Base-by-base conservation (phyloP, 2,797 vertebrate species). In the Peromyscus eremicus region DNA sequence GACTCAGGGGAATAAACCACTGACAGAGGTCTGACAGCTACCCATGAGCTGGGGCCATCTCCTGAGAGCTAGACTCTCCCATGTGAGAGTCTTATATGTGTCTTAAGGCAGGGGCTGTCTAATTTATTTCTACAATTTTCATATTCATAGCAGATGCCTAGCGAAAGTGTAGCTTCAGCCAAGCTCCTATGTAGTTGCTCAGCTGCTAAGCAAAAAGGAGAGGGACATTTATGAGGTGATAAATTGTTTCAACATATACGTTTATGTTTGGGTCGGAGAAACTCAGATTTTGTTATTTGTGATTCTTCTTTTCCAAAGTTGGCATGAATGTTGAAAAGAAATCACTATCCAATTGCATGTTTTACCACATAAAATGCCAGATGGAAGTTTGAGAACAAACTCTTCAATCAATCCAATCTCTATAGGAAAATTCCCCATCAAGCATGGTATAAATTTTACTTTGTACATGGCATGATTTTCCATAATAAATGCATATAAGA, bases 311-410 rank as follows among this genome's bases (percentile, higher is more conserved):
- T 96, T 70, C 49, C n/a, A 96, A 95, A 89, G 34, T 52, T 85
- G 37, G 68, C 25, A 94, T 90, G 55, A 94, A n/a, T 52, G 49
- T 40, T 93, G 93, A 92, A 89, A 97, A 94, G 91, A 96, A 97
- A 80, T 89, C 57, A 75, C 94, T 76, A 79, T 46, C 86, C 82
- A 79, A 60, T 89, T 92, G 89, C 34, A 76, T 75, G 94, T 95
- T 96, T 96, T 70, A 80, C 52, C 40, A 90, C 6, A 10, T 86
- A 90, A 82, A 93, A 75, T 94, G 60, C 62, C 76, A 90, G 37
- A 64, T 27, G 23, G 13, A 82, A 77, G 89, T 88, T 89, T 52
- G 73, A 92, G 60, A 92, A 94, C 34, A 83, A 92, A 94, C 10
- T 29, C 43, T 75, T 93, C 40, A 14, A 21, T 81, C 43, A 57